Evolutionary conservation across 30 jellyfish, hydroid and myxozoan species (phyloP).

Genomic region (Aurelia aurita complex sp. Pacific): DNA sequence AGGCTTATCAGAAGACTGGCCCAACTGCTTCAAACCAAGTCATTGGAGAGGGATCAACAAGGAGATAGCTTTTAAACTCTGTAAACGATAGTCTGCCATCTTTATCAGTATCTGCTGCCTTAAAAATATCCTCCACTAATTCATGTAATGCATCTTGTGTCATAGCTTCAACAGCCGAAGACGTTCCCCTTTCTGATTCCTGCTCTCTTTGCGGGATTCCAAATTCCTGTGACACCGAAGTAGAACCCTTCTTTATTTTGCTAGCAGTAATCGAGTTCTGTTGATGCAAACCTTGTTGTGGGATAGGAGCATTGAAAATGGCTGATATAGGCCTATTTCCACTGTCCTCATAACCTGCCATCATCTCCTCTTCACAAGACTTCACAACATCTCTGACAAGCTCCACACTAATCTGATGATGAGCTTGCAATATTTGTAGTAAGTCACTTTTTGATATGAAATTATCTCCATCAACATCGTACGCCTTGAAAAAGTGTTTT

Average conservation of each 20-base stretch:
- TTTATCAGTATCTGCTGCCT: constrained; percentile 85
- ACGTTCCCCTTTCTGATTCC: constrained; percentile 42
- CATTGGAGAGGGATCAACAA: constrained; percentile 84
- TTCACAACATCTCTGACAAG: constrained; percentile 95
- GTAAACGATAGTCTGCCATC: constrained; percentile 81
- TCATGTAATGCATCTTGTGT: constrained; percentile 94
- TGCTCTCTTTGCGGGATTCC: constrained; percentile 7
- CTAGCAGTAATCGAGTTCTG: not conserved
- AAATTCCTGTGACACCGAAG: not conserved
- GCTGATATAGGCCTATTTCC: constrained; percentile 96
- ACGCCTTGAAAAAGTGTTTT: constrained; percentile 82
- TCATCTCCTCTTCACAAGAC: constrained; percentile 97
- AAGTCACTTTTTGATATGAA: constrained; percentile 81
- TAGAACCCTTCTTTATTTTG: not conserved
- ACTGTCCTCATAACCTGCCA: constrained; percentile 89
- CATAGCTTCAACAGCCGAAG: constrained; percentile 99
- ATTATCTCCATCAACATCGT: constrained; percentile 90
- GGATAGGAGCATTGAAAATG: constrained; percentile 96
- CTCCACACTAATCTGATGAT: constrained; percentile 88
- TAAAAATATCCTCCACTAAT: constrained; percentile 73
- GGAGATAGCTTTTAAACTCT: constrained; percentile 75
- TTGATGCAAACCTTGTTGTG: constrained; percentile 53
- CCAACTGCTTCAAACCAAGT: constrained; percentile 96
- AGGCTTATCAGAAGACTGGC: constrained; percentile 62
- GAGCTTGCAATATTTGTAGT: constrained; percentile 81